Evolutionary conservation across 2,113 vertebrate genomes (phyloP).

Genomic region (Oryzias javanicus): DNA sequence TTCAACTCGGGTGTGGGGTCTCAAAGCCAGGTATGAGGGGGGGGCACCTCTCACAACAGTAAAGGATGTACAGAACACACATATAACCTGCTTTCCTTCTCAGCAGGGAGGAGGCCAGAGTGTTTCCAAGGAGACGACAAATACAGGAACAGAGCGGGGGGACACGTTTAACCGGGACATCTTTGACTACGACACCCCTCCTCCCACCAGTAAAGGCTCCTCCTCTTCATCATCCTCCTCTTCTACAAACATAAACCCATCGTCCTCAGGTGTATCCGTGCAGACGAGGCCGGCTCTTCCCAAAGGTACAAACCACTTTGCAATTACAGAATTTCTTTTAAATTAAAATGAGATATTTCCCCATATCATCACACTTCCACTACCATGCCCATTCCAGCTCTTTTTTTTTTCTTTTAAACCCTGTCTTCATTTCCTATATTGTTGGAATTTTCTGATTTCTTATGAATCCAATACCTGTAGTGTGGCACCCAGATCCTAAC

Average conservation of each 20-base stretch:
- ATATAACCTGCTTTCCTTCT: background rate
- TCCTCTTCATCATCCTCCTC: constrained; percentile 42
- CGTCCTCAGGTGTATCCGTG: constrained; percentile 47
- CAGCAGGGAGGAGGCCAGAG: constrained; percentile 22
- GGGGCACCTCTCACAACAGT: constrained; percentile 11
- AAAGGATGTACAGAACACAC: constrained; percentile 9
- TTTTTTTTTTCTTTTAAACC: too few species aligned
- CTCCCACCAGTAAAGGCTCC: constrained; percentile 41
- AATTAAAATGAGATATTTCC: too few species aligned
- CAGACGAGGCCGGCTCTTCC: constrained; percentile 60
- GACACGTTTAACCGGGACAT: constrained; percentile 54
- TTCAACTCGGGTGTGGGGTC: constrained; percentile 11
- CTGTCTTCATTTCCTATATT: too few species aligned
- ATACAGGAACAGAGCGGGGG: constrained; percentile 56
- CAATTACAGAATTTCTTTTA: too few species aligned
- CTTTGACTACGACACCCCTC: background rate
- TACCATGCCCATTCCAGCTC: too few species aligned
- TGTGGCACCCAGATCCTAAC: too few species aligned
- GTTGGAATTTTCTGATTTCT: too few species aligned
- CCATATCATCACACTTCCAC: too few species aligned
- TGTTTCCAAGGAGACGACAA: constrained; percentile 16
- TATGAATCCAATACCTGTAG: too few species aligned
- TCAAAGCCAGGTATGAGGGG: constrained; percentile 1
- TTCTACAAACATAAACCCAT: constrained; percentile 40
- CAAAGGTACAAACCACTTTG: constrained; percentile 61